These are phyloP conservation scores for Mugil cephalus DNA, from an alignment of 2,113 vertebrate species.

Conservation along the genomic window DNA sequence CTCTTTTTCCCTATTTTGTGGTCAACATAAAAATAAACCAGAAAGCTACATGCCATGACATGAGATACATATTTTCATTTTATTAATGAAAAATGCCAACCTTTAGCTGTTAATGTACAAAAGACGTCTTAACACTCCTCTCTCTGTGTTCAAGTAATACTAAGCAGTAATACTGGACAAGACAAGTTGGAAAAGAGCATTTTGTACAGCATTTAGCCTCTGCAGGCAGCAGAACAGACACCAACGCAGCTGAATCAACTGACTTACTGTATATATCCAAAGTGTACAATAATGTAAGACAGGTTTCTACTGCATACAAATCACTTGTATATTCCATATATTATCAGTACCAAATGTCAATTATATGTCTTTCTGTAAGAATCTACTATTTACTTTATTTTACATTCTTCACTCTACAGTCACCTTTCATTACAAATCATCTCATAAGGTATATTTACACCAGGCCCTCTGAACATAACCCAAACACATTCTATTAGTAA, in stretches of 20 bases:
- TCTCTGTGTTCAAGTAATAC: slow-evolving; percentile 10
- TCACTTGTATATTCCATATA: slow-evolving; percentile 68
- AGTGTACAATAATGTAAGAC: slow-evolving; percentile 10
- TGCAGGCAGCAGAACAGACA: slow-evolving; percentile 42
- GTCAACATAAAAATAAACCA: neutral
- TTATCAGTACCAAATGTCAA: slow-evolving; percentile 68
- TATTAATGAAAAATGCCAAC: slow-evolving; percentile 65
- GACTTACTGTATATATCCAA: neutral
- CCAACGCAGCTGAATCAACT: neutral
- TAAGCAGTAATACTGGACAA: slow-evolving; percentile 27
- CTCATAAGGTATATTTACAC: slow-evolving; percentile 45
- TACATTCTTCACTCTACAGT: slow-evolving; percentile 30
- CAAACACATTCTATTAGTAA: slow-evolving; percentile 17
- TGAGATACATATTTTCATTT: slow-evolving; percentile 59
- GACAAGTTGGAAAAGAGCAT: slow-evolving; percentile 21
- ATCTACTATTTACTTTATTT: slow-evolving; percentile 47
- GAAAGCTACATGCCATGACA: slow-evolving; percentile 14
- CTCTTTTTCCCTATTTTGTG: neutral
- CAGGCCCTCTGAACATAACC: slow-evolving; percentile 10
- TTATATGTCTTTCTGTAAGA: slow-evolving; percentile 24
- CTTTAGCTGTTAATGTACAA: slow-evolving; percentile 70
- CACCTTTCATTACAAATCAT: slow-evolving; percentile 24
- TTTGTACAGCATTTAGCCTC: slow-evolving; percentile 54
- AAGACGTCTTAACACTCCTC: slow-evolving; percentile 34
- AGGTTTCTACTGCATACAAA: slow-evolving; percentile 63